Evolutionary conservation across 2,797 vertebrate species (phyloP).

Genomic region (Helostoma temminkii): DNA sequence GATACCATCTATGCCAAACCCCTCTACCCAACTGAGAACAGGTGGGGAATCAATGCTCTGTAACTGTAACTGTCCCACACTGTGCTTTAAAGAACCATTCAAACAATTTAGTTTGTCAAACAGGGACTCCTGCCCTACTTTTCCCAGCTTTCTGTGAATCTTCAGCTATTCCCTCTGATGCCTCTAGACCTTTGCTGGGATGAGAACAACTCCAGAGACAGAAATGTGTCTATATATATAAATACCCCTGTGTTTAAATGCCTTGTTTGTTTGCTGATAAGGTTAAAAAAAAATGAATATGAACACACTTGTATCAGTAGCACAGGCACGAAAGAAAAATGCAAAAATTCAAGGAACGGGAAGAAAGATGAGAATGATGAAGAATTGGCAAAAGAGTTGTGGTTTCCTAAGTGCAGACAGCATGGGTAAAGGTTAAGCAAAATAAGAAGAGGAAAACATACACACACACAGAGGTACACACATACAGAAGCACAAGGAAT

Average conservation of each 20-base stretch:
- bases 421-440: slow-evolving; percentile 70
- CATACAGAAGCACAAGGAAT: slow-evolving; percentile 32
- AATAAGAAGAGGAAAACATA: slow-evolving; percentile 71
- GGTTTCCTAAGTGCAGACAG: slow-evolving; percentile 74
- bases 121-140: slow-evolving; percentile 76
- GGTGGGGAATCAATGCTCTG: slow-evolving; percentile 66
- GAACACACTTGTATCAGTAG: slow-evolving; percentile 2
- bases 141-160: slow-evolving; percentile 54
- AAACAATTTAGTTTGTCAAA: slow-evolving; percentile 77
- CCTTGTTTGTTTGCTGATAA: slow-evolving; percentile 49
- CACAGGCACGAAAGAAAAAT: slow-evolving; percentile 11
- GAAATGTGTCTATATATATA: slow-evolving; percentile 70
- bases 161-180: slow-evolving; percentile 66
- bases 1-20: slow-evolving; percentile 37
- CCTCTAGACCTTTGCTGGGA: slow-evolving; percentile 56
- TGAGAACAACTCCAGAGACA: slow-evolving; percentile 57
- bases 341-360: slow-evolving; percentile 2
- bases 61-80: slow-evolving; percentile 68
- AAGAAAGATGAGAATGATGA: slow-evolving; percentile 20
- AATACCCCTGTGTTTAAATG: slow-evolving; percentile 61
- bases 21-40: slow-evolving; percentile 65
- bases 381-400: slow-evolving; percentile 50
- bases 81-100: slow-evolving; percentile 78
- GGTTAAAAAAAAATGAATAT: slow-evolving; percentile 13
- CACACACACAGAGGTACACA: slow-evolving; percentile 40